Evolutionary conservation across 2,888 invertebrate species (phyloP).

Genomic region (Muscina levida): DNA sequence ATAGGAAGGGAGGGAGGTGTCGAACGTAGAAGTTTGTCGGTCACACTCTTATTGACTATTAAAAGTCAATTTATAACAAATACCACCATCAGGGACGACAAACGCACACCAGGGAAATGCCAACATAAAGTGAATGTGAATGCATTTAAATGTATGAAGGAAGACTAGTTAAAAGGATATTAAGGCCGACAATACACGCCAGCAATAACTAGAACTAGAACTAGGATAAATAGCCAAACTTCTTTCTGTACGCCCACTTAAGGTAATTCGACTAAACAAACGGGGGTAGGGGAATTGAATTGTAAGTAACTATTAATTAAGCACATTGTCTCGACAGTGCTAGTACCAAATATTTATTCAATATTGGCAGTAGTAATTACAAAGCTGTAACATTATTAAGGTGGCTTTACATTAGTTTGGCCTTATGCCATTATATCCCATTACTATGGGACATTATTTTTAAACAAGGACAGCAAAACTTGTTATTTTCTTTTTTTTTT

Average conservation of each 20-base stretch:
- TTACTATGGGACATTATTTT: too few relatives aligned
- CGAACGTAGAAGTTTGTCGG: too few relatives aligned
- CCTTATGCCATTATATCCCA: neutral
- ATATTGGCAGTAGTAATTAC: conserved; percentile 25
- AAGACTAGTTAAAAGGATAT: conserved; percentile 33
- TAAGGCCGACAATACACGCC: conserved; percentile 15
- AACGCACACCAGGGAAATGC: neutral
- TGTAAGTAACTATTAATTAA: too few relatives aligned
- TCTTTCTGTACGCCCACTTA: too few relatives aligned
- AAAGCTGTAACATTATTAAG: neutral
- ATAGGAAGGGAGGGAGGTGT: too few relatives aligned
- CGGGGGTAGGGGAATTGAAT: too few relatives aligned
- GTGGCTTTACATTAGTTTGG: neutral
- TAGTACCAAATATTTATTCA: conserved; percentile 17
- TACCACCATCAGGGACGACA: conserved; percentile 18
- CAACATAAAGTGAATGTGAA: neutral
- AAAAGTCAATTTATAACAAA: conserved; percentile 39
- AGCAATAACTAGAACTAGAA: too few relatives aligned
- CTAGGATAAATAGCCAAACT: too few relatives aligned
- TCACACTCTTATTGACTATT: conserved; percentile 1
- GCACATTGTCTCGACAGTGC: neutral
- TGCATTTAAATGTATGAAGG: neutral
- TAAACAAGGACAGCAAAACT: too few relatives aligned
- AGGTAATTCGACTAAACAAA: too few relatives aligned
- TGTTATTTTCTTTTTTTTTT: too few relatives aligned